Evolutionary conservation across 2,113 vertebrate species (phyloP), one percentile per base, ranked within the genome.

Genomic region (Rhodinocichla rosea): DNA sequence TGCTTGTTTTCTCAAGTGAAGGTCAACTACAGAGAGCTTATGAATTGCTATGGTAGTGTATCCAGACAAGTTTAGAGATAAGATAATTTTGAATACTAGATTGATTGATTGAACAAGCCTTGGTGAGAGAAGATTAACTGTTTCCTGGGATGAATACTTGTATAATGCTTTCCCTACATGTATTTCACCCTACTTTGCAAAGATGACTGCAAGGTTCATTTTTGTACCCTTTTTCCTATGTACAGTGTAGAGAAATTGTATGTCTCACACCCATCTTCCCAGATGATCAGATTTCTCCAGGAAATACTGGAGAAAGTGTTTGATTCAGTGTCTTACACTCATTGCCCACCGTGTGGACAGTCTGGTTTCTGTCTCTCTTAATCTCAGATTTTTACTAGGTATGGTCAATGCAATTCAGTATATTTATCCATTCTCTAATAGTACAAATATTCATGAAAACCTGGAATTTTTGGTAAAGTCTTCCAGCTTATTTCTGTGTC

Each of bases 201-300:
- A 93, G 53, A 28, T 78, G 27, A 65, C 32, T 85, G 26, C 27
- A 18, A 16, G 39, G 10, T 70, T 62, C 18, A 15, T 82, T 73
- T 68, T 82, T 56, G 52, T 90, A 65, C 18, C 4, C 17, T 63
- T 86, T 68, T 60, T 56, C 42, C 10, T 50, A 0, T 23, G 14
- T 64, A 11, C 33, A 35, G 2, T 23, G 42, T 23, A 63, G 37
- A 49, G 17, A 62, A 86, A 62, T 60, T 45, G 2, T 53, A 23
- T 62, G 2, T 56, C 11, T 37, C 14, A 4, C 11, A 28, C 3
- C 2, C 1, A 0, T 10, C 7, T 6, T 35, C 22, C 13, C 19
- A 28, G 23, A 21, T 75, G 37, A 52, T 57, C 11, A 42, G 40
- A 7, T 71, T 56, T 60, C 9, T 60, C 5, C 39, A 39, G 39